These are phyloP conservation scores for Drosophila lacicola DNA, from an alignment of 2,888 invertebrate genomes.

Conservation along the genomic window DNA sequence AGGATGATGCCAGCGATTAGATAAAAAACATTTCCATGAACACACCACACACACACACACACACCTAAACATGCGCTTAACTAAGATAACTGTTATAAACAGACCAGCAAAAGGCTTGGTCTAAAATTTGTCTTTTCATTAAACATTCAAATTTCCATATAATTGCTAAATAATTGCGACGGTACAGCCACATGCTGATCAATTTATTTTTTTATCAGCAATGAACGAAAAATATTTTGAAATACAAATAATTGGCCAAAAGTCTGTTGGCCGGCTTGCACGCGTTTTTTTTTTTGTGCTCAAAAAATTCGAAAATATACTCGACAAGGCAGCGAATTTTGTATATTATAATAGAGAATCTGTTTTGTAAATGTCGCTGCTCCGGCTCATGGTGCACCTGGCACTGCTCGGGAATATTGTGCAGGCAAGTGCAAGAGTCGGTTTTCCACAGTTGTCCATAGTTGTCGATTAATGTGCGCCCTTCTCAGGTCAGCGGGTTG, in stretches of 20 bases:
- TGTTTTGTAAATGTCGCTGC: conserved; percentile 20
- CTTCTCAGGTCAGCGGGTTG: conserved; percentile 51
- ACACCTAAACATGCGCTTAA: conserved; percentile 25
- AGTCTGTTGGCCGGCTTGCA: conserved; percentile 5
- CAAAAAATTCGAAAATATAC: neutral
- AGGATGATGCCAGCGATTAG: conserved; percentile 67
- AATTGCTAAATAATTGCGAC: conserved; percentile 31
- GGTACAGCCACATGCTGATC: conserved; percentile 14
- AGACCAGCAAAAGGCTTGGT: conserved; percentile 10
- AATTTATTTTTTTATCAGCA: conserved; percentile 14
- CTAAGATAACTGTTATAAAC: conserved; percentile 48
- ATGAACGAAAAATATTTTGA: neutral
- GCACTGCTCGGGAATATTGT: conserved; percentile 34
- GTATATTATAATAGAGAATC: neutral
- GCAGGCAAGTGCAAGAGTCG: conserved; percentile 50
- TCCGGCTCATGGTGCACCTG: conserved; percentile 30
- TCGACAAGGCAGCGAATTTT: neutral
- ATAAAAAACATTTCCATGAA: conserved; percentile 27
- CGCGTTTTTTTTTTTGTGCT: conserved; percentile 14
- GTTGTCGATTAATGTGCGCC: neutral
- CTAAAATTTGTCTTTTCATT: conserved; percentile 33
- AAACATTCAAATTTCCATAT: conserved; percentile 35
- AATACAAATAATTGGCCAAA: conserved; percentile 7
- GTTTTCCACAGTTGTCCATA: too few species aligned
- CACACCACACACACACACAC: neutral